Base-by-base conservation (phyloP, 2,888 invertebrate species). In the Phyllotreta striolata region DNA sequence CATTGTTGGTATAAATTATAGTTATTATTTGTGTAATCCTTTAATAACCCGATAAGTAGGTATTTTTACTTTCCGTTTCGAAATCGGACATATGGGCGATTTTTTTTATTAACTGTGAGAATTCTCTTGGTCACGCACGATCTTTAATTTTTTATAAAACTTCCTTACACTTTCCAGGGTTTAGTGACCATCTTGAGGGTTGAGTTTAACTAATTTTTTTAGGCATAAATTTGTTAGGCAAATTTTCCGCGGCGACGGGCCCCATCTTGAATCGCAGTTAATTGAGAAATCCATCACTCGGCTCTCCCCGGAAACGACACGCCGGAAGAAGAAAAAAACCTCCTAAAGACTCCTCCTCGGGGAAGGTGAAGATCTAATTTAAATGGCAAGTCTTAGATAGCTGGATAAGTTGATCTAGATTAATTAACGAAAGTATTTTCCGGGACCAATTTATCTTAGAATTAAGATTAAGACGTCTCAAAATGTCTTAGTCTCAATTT, bases 401-500 rank as follows among this genome's bases (percentile, higher is more conserved):
- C 74, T 71, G 74, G 78, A 78, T 78, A 78, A 77, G 74, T 79
- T 81, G 81, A 81, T 81, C 81, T 79, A 80, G 81, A 81, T 81
- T 81, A 81, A 81, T 81, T 80, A 80, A 70, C 68, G 68, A 70
- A 81, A 81, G 81, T 81, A 81, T 81, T 80, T 79, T 78, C 78
- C 76, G 60, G 75, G 76, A 77, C 80, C 79, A 81, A 81, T 81
- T 81, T 81, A 81, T 81, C 81, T 81, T 80, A 78, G 81, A 80
- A 79, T 80, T 80, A 81, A 81, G 81, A 81, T 80, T 80, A 80
- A 78, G 80, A 79, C 75, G 80, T 79, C 79, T 78, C 79, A 77
- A 80, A 78, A 79, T 75, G 79, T 78, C 79, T 77, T 75, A 78
- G 79, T 80, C 80, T 81, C 79, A 81, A 81, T 81, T 81, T 81